These are phyloP conservation scores for Antigone vipio DNA, from an alignment of 2,113 vertebrate genomes.

Conservation along the genomic window DNA sequence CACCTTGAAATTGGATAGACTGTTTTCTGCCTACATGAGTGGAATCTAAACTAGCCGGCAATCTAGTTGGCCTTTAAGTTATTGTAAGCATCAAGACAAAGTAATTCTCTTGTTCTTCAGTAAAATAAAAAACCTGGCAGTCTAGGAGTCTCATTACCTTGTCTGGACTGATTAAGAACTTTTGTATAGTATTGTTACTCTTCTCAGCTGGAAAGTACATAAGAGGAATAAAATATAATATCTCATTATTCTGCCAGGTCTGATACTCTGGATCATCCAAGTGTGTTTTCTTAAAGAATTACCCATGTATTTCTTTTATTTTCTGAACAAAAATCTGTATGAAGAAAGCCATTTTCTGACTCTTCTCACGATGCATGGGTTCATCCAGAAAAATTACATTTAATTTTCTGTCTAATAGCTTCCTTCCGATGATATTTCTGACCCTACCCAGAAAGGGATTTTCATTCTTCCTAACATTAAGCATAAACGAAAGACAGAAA, in stretches of 20 bases:
- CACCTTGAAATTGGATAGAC: neutral
- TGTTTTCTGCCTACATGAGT: neutral
- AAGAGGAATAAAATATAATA: neutral
- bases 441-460: neutral
- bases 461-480: neutral
- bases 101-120: neutral
- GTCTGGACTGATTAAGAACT: neutral
- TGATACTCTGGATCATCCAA: neutral
- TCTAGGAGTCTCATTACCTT: neutral
- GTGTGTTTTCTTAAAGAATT: neutral
- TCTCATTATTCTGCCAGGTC: neutral
- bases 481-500: neutral
- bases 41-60: neutral
- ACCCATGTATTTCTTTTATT: neutral
- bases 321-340: neutral
- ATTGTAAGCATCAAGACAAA: neutral
- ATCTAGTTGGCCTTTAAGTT: neutral
- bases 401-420: neutral
- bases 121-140: neutral
- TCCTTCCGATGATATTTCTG: neutral
- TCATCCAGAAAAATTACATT: neutral
- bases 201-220: neutral
- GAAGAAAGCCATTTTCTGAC: neutral
- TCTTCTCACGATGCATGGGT: neutral
- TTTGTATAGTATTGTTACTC: neutral